A percentile compares a stretch with the other conserved stretches of the same genome.
Evolutionary conservation across 2,888 invertebrate genomes (phyloP).

Genomic region (Campoletis raptor): DNA sequence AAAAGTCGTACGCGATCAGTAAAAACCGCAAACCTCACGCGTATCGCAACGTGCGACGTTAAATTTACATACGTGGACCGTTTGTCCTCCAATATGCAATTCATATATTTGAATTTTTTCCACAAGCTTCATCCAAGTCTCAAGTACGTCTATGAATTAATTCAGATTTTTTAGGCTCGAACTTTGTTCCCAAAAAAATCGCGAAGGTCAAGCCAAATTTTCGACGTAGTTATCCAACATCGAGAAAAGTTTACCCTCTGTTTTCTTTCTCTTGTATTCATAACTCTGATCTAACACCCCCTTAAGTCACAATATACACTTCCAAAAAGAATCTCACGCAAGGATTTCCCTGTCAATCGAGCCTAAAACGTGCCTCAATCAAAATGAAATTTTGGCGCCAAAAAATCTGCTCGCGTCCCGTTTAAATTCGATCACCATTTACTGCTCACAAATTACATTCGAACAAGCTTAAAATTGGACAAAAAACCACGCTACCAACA

Average conservation of each 20-base stretch:
- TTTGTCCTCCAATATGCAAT: not conserved
- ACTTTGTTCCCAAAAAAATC: not conserved
- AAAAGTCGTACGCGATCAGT: slow-evolving; percentile 37
- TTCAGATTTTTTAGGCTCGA: not conserved
- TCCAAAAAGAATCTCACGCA: no score
- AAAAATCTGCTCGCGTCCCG: not conserved
- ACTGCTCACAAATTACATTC: not conserved
- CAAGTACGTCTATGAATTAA: not conserved
- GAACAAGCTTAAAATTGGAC: not conserved
- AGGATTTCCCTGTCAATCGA: not conserved
- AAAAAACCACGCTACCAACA: not conserved
- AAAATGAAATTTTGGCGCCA: not conserved
- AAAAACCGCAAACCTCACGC: slow-evolving; percentile 23
- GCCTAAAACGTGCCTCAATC: not conserved
- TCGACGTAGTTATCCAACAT: not conserved
- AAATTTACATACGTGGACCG: not conserved
- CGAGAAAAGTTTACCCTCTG: not conserved
- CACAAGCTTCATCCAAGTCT: not conserved
- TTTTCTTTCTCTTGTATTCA: not conserved
- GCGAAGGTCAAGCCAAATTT: not conserved
- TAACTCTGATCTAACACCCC: not conserved
- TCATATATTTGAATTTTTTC: not conserved
- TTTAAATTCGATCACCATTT: not conserved
- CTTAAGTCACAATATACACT: not conserved
- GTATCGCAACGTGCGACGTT: not conserved